Evolutionary conservation across 2,888 invertebrate genomes (phyloP), one percentile per base, ranked within the genome.

Genomic region (Oscheius sp.): DNA sequence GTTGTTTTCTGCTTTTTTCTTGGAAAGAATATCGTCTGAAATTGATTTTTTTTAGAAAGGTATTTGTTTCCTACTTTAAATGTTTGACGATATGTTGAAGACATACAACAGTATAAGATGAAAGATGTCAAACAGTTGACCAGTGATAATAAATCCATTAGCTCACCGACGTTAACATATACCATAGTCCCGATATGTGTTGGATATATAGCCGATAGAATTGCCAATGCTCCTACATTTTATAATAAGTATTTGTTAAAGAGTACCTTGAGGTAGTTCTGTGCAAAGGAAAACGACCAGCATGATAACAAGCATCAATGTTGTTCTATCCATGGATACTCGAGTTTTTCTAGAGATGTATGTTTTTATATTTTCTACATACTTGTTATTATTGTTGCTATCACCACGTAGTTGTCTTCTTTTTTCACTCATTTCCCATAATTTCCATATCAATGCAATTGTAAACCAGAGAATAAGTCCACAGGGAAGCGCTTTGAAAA

Each of bases 401-500:
- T 75, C 72, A 14, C 75, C 78, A 28, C 77, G 26, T 32, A 81
- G 49, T 17, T 74, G 68, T 12, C 71, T 56, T 22, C 80, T 54
- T 51, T 81, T 81, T 63, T 74, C 72, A 36, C 72, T 73, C 77
- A 78, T 78, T 61, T 80, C 77, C 33, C 71, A 74, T 49, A 81
- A 65, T 50, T 81, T 81, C 56, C 71, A 74, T 47, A 80, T 77
- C 28, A 81, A 54, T 0, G 78, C 78, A n/a, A 78, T 73, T 8
- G 79, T 81, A 69, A 81, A 78, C 74, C 74, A 78, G 8, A 80
- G 68, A 38, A 81, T 77, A 1, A 81, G 59, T 47, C 75, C 50
- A 59, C 81, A 81, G 0, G 81, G 81, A 1, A 81, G 64, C 2
- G 81, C 83, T 73, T 85, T 84, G 71, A 85, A 85, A 49, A 83